These are phyloP conservation scores for Pygoscelis antarcticus DNA, from an alignment of 2,113 vertebrate species.

Conservation along the genomic window DNA sequence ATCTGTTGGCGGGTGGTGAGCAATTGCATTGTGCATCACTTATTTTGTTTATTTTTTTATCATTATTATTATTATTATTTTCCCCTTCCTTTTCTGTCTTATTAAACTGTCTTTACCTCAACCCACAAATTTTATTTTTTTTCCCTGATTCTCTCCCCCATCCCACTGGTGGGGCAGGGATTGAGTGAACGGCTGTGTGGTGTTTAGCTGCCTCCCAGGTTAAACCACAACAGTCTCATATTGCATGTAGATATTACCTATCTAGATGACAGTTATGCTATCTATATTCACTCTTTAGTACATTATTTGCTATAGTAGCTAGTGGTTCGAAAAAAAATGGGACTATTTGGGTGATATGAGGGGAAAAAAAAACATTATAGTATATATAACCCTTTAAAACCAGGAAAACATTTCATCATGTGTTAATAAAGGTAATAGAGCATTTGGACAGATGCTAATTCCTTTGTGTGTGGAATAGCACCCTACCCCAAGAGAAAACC, in stretches of 20 bases:
- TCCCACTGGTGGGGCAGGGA: no score
- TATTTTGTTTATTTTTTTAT: no score
- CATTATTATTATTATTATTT: no score
- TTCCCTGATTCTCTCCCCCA: no score
- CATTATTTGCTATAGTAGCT: background rate
- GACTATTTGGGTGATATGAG: background rate
- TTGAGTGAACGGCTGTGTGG: no score
- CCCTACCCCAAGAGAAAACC: background rate
- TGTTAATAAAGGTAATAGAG: background rate
- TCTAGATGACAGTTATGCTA: background rate
- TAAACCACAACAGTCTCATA: background rate
- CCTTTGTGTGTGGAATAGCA: background rate
- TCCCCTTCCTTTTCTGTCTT: no score
- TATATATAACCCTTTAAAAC: background rate
- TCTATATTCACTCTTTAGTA: background rate
- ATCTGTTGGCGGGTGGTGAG: no score
- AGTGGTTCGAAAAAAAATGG: background rate
- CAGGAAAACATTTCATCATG: background rate
- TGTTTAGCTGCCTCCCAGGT: no score
- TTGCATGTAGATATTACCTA: background rate
- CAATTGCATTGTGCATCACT: no score
- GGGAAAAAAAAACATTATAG: rapidly evolving
- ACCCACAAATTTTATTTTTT: no score
- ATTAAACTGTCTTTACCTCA: no score
- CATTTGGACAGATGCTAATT: background rate